A percentile compares a stretch with the other conserved stretches of the same genome.
Conservation (phyloP, 2,797 vertebrate genomes). For the Eulemur mongoz region DNA sequence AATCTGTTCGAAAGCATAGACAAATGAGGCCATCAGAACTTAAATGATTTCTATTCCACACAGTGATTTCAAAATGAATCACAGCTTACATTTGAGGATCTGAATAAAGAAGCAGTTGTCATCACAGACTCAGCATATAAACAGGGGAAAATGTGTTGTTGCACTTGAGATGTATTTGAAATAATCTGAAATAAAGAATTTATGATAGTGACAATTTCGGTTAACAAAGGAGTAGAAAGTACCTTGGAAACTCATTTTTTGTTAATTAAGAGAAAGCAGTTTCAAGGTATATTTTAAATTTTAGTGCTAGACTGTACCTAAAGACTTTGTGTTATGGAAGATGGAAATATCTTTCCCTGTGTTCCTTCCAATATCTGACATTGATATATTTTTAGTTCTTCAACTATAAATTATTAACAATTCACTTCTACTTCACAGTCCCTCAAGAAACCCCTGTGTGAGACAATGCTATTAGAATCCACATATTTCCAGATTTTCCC, state of each 20-base stretch:
- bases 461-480: background rate
- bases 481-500: background rate
- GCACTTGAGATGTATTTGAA: background rate
- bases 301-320: background rate
- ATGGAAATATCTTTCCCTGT: background rate
- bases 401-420: background rate
- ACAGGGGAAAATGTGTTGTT: background rate
- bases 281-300: background rate
- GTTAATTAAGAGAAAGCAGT: background rate
- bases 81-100: background rate
- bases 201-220: background rate
- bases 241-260: background rate
- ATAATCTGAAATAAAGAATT: background rate
- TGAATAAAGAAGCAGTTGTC: background rate
- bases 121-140: background rate
- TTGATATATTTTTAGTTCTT: background rate
- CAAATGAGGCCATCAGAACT: constrained; percentile 41
- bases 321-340: background rate
- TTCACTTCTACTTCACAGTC: background rate
- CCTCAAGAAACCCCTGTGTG: background rate
- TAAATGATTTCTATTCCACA: constrained; percentile 33
- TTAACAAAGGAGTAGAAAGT: background rate
- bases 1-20: constrained; percentile 31
- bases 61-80: constrained; percentile 40
- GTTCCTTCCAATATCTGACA: background rate